phyloP scores from a whole-genome alignment of 1,140 invertebrate species.

The Cyphomyrmex costatus region DNA sequence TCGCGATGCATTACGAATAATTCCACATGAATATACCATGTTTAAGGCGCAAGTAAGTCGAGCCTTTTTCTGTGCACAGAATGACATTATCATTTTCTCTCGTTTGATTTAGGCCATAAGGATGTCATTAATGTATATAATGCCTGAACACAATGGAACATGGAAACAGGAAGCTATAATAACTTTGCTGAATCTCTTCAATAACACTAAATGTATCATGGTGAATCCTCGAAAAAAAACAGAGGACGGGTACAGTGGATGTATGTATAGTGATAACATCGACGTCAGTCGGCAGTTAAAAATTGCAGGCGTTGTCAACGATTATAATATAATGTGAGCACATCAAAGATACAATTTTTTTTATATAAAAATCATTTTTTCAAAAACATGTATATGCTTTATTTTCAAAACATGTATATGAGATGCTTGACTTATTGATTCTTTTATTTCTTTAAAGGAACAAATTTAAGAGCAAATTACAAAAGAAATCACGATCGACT shows the following conservation, averaged over 20 bases:
- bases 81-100: conserved; percentile 2
- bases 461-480: not conserved
- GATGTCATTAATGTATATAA: conserved; percentile 79
- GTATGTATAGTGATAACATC: conserved; percentile 52
- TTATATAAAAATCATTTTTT: not conserved
- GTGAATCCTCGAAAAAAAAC: conserved; percentile 68
- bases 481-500: not conserved
- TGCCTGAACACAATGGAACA: conserved; percentile 57
- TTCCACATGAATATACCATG: conserved; percentile 76
- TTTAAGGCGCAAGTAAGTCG: conserved; percentile 79
- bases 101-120: conserved; percentile 80
- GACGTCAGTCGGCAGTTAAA: conserved; percentile 24
- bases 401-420: not conserved
- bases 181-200: conserved; percentile 62
- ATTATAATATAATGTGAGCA: not conserved
- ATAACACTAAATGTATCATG: not conserved
- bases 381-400: not conserved
- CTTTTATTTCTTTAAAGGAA: not conserved
- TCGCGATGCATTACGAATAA: conserved; percentile 77
- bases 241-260: conserved; percentile 64
- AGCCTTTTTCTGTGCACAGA: not conserved
- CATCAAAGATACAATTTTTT: not conserved
- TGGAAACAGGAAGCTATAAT: conserved; percentile 71
- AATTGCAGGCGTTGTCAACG: not conserved
- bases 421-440: not conserved